Conservation (phyloP, 2,888 invertebrate genomes). For the Andrena chrysosceles region DNA sequence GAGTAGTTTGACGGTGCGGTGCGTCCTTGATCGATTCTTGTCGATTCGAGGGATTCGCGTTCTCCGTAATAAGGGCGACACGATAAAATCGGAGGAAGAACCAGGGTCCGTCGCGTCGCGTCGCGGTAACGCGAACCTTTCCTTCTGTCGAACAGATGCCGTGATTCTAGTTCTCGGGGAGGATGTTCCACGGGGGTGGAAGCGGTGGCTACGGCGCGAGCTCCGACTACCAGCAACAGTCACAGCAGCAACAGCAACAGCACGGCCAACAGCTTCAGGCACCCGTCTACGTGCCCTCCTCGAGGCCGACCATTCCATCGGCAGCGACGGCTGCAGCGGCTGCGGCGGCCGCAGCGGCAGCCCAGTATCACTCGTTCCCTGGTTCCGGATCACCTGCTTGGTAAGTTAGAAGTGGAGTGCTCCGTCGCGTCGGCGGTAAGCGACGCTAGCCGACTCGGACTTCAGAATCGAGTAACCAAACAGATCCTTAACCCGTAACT, state of each 20-base stretch:
- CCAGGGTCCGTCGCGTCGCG: neutral
- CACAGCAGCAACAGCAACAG: conserved; percentile 81
- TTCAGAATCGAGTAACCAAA: no score
- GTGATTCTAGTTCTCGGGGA: conserved; percentile 76
- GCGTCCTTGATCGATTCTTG: no score
- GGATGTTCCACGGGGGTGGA: conserved; percentile 84
- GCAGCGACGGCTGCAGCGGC: conserved; percentile 86
- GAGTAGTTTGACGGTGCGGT: no score
- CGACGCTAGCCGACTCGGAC: neutral
- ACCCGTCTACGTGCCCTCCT: conserved; percentile 90
- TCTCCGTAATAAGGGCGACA: no score
- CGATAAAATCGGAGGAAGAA: no score
- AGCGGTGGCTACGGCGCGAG: conserved; percentile 83
- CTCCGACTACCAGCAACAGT: conserved; percentile 83
- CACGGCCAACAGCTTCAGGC: conserved; percentile 85
- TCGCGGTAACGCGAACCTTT: conserved; percentile 6
- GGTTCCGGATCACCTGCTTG: conserved; percentile 83
- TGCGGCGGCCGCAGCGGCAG: conserved; percentile 85
- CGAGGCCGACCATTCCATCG: conserved; percentile 86
- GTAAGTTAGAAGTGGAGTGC: conserved; percentile 64
- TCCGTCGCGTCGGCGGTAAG: no score
- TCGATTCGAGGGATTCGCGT: no score
- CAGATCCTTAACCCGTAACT: no score
- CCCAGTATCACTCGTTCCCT: conserved; percentile 84
- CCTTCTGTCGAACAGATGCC: conserved; percentile 62